phyloP scores from a whole-genome alignment of 2,888 invertebrate species.

The Ochropacha duplaris region DNA sequence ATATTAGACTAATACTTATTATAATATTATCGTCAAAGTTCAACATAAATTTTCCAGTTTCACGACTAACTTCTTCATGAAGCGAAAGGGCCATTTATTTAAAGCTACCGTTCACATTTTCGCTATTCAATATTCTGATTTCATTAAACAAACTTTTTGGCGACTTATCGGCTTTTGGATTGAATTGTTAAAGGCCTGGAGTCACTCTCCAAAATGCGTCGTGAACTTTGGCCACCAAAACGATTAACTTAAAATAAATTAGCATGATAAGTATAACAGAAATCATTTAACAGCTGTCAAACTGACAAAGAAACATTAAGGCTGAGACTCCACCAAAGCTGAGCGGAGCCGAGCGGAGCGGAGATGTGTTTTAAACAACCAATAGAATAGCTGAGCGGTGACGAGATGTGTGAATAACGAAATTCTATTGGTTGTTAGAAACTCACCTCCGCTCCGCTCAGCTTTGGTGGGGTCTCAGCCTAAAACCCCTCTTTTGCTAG shows the following conservation, averaged over 20 bases:
- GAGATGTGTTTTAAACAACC: too few species aligned
- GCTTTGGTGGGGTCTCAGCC: too few species aligned
- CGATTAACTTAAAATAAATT: constrained; percentile 19
- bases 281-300: constrained; percentile 28
- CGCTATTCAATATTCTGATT: not conserved
- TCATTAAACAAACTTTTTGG: not conserved
- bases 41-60: not conserved
- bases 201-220: constrained; percentile 10
- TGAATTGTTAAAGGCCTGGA: not conserved
- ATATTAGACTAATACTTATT: not conserved
- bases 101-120: not conserved
- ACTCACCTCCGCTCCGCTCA: too few species aligned
- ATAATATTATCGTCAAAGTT: not conserved
- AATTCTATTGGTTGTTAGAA: too few species aligned
- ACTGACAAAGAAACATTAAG: constrained; percentile 23
- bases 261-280: constrained; percentile 9
- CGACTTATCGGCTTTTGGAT: not conserved
- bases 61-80: not conserved
- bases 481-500: too few species aligned
- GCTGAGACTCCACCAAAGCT: too few species aligned
- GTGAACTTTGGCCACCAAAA: constrained; percentile 7
- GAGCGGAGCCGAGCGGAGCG: too few species aligned
- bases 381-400: too few species aligned
- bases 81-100: not conserved
- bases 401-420: too few species aligned